Evolutionary conservation across 2,797 vertebrate genomes (phyloP), one percentile per base, ranked within the genome.

Genomic region (Simalia tracyae): DNA sequence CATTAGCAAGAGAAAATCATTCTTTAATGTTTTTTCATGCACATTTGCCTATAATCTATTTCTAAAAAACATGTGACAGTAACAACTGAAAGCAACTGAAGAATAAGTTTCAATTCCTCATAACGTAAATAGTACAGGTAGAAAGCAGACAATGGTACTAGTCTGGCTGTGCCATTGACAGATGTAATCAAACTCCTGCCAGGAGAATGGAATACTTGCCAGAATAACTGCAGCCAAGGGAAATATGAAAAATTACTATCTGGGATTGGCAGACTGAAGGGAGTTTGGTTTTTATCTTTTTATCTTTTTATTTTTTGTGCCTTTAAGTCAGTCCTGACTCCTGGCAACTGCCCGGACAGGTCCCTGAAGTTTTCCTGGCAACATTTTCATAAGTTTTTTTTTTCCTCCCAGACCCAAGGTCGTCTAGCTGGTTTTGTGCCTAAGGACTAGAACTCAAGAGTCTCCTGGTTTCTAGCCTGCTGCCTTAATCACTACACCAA

Each of bases 31-130:
- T 81, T 15, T 31, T 87, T 60, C 11, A 66, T 57, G 46, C n/a
- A 28, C 10, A 42, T 87, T 87, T 76, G 84, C n/a, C 68, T 87
- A 63, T 31, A 28, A 56, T 64, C 64, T 57, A 64, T 90, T 88
- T 87, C 31, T 88, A 84, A 46, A 90, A 84, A 84, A 26, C 68
- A 90, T 26, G 57, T 90, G 64, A 63, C 46, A 90, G 15, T 88
- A 59, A 81, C 57, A 90, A 28, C 9, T 28, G 84, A 92, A 84
- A 11, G 24, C 26, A 84, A 84, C 68, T 50, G 26, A 86, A 63
- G 42, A 90, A 76, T 76, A 81, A 15, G 36, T 90, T 90, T 63
- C 92, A 88, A 46, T 90, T 92, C 92, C 66, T 84, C 42, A 11
- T 64, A 57, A 50, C 31, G 24, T 66, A 66, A 88, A 84, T 81